Base-by-base conservation (phyloP, 2,797 vertebrate species). In the Garrulus glandarius region DNA sequence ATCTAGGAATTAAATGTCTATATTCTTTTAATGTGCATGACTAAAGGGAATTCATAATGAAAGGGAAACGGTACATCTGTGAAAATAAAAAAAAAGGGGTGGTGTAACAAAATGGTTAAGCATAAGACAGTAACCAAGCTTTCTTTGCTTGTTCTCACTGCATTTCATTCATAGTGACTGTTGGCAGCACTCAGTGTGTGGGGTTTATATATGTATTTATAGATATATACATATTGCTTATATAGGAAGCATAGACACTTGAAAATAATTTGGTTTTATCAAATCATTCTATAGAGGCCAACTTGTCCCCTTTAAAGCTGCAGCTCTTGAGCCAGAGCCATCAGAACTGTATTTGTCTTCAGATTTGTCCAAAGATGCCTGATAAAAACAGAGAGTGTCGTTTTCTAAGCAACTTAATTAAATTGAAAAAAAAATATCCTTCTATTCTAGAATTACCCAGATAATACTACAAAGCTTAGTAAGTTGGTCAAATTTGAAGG, bases 101-200 rank as follows among this genome's bases (percentile, higher is more conserved):
- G 27, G 15, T 91, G 52, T 39, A 92, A 89, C 77, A 85, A 96
- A 96, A 93, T 37, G 77, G 84, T 95, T 96, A 91, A 92, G 63
- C 67, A 89, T 67, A 96, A 96, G 91, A 96, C 74, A 87, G 87
- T 64, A 95, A 92, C 34, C 87, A 95, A 75, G 52, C 50, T 95
- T 95, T 85, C 89, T 93, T 79, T 82, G 24, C 93, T 95, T 96
- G 82, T 96, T 96, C 94, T 93, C 94, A 43, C 94, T 96, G 95
- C 91, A 95, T 96, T 96, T 96, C 94, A 96, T 96, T 96, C 96
- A 95, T 96, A 93, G 89, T 68, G 93, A 70, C 81, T 95, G 87
- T 91, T 96, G 93, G 96, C 95, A 96, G 89, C 84, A 74, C 49
- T 89, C 75, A 74, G 59, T 91, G 84, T 95, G 93, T 80, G 91